Evolutionary conservation across 2,888 invertebrate genomes (phyloP).

Genomic region (Adelognathus sp.): DNA sequence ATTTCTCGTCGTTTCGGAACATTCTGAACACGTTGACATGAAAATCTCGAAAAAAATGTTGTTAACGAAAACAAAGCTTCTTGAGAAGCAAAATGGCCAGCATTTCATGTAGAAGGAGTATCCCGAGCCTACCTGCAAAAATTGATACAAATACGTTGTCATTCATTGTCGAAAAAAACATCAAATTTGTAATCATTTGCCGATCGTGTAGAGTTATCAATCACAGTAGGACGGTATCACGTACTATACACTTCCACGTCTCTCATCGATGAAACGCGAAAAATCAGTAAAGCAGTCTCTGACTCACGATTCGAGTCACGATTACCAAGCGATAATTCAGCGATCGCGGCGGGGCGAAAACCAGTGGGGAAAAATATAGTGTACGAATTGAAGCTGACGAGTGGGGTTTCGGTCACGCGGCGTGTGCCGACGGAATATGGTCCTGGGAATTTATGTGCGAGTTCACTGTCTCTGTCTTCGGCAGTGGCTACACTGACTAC

Average conservation of each 20-base stretch:
- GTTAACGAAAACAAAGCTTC: no score
- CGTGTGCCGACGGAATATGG: conserved; percentile 40
- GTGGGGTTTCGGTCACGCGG: conserved; percentile 36
- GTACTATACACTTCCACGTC: neutral
- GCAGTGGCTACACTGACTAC: neutral
- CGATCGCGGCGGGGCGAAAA: conserved; percentile 24
- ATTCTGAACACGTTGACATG: no score
- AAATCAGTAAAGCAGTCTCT: neutral
- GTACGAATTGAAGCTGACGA: conserved; percentile 57
- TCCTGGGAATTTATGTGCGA: conserved; percentile 54
- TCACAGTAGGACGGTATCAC: neutral
- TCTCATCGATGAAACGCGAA: neutral
- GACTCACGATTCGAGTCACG: conserved; percentile 39
- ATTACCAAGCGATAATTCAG: conserved; percentile 20
- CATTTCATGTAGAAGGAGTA: no score
- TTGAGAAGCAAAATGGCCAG: no score
- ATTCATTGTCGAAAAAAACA: no score
- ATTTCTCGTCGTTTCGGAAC: no score
- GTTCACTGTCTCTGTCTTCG: neutral
- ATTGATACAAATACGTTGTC: no score
- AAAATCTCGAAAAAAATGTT: no score
- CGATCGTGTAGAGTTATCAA: no score
- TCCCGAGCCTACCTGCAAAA: no score
- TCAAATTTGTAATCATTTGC: no score
- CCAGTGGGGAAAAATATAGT: neutral